These are phyloP conservation scores for Mastigias papua DNA, from an alignment of 30 jellyfish, hydroid and myxozoan species.

Conservation along the genomic window DNA sequence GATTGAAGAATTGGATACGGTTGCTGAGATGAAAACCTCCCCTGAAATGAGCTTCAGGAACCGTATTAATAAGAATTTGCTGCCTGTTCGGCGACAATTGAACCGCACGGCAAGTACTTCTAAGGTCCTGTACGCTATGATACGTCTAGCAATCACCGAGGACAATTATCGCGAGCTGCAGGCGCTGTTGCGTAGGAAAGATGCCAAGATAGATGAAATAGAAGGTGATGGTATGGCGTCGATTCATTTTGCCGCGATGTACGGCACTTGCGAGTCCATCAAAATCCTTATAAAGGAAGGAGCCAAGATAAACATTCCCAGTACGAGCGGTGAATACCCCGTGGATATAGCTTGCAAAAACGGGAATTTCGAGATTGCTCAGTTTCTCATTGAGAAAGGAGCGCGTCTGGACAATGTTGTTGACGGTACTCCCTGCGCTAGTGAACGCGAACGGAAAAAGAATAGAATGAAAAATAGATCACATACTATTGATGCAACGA, in stretches of 20 bases:
- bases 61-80: not conserved
- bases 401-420: conserved; percentile 78
- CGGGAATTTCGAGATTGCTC: conserved; percentile 91
- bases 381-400: conserved; percentile 81
- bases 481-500: conserved; percentile 21
- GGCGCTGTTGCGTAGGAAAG: conserved; percentile 72
- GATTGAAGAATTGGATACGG: not conserved
- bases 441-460: not conserved
- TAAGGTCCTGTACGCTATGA: conserved; percentile 52
- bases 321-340: conserved; percentile 72
- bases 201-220: conserved; percentile 62
- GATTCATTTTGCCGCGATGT: conserved; percentile 86
- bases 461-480: conserved; percentile 19
- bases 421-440: conserved; percentile 67
- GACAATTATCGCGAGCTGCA: conserved; percentile 66
- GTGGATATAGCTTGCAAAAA: conserved; percentile 82
- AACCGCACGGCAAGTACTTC: conserved; percentile 50
- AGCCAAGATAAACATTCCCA: conserved; percentile 74
- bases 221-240: conserved; percentile 88
- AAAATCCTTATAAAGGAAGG: conserved; percentile 69
- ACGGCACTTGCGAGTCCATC: conserved; percentile 70
- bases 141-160: conserved; percentile 73
- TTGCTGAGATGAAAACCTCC: not conserved
- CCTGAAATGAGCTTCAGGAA: not conserved
- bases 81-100: conserved; percentile 35